Evolutionary conservation across 2,888 invertebrate genomes (phyloP).

Genomic region (Athalia cordata): DNA sequence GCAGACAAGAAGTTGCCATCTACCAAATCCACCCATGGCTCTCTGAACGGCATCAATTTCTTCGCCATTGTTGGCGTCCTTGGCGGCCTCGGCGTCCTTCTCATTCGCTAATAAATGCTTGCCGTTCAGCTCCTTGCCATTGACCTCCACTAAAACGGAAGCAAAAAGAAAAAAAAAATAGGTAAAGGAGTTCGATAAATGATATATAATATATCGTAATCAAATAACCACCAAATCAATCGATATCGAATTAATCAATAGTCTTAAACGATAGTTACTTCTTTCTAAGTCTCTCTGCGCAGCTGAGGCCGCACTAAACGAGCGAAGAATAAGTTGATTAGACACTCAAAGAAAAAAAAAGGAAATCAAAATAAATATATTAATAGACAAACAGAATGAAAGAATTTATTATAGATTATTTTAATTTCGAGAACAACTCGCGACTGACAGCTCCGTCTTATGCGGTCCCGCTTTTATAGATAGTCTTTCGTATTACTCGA

Average conservation of each 20-base stretch:
- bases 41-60: constrained; percentile 80
- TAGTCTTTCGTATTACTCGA: constrained; percentile 19
- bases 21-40: constrained; percentile 83
- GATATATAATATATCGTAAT: background rate
- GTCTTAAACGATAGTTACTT: too few relatives aligned
- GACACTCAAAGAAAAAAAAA: background rate
- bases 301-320: too few relatives aligned
- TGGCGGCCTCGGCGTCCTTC: constrained; percentile 56
- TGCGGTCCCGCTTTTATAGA: constrained; percentile 31
- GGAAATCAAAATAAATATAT: background rate
- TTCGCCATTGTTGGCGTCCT: constrained; percentile 49
- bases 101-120: constrained; percentile 52
- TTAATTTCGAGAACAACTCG: constrained; percentile 24
- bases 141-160: constrained; percentile 58
- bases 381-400: background rate
- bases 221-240: too few relatives aligned
- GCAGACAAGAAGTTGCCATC: constrained; percentile 85
- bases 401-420: constrained; percentile 17
- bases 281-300: too few relatives aligned
- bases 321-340: background rate
- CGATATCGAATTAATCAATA: too few relatives aligned
- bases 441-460: constrained; percentile 32
- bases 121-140: constrained; percentile 58
- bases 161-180: constrained; percentile 36
- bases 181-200: constrained; percentile 15